These are phyloP conservation scores for Sminthurinus aureus DNA, from an alignment of 2,888 invertebrate genomes.

Conservation along the genomic window DNA sequence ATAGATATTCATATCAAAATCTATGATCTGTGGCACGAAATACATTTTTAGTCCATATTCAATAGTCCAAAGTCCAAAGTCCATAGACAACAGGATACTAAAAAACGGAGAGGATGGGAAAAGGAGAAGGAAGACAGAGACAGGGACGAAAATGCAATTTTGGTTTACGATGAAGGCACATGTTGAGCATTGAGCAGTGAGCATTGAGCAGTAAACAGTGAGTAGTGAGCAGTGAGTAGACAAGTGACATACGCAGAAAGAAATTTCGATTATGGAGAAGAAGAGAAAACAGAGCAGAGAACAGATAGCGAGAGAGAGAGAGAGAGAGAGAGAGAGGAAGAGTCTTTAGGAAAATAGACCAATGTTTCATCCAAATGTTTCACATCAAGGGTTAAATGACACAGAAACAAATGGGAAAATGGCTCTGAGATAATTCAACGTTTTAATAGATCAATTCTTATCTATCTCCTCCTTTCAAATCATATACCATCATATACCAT, in stretches of 20 bases:
- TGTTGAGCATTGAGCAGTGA: neutral
- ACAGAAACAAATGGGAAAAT: constrained; percentile 50
- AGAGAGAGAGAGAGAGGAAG: neutral
- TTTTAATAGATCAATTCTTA: constrained; percentile 50
- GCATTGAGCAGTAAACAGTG: too few relatives aligned
- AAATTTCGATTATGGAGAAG: constrained; percentile 48
- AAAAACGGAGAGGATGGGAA: neutral
- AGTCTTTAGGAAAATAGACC: constrained; percentile 45
- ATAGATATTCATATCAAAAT: too few relatives aligned
- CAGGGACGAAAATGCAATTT: constrained; percentile 27
- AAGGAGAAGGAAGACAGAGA: neutral
- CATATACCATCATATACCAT: too few relatives aligned
- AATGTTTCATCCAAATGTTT: constrained; percentile 50
- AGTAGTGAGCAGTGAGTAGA: neutral
- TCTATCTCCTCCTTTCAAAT: constrained; percentile 19
- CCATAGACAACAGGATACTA: too few relatives aligned
- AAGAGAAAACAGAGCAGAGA: too few relatives aligned
- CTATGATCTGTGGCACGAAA: too few relatives aligned
- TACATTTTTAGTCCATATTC: too few relatives aligned
- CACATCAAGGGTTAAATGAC: constrained; percentile 51
- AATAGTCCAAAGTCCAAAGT: too few relatives aligned
- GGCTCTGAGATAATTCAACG: constrained; percentile 45
- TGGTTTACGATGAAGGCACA: constrained; percentile 35
- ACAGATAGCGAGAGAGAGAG: too few relatives aligned
- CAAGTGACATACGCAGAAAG: constrained; percentile 36